phyloP scores from a whole-genome alignment of 1,140 invertebrate genomes.

The Chironomus tepperi region DNA sequence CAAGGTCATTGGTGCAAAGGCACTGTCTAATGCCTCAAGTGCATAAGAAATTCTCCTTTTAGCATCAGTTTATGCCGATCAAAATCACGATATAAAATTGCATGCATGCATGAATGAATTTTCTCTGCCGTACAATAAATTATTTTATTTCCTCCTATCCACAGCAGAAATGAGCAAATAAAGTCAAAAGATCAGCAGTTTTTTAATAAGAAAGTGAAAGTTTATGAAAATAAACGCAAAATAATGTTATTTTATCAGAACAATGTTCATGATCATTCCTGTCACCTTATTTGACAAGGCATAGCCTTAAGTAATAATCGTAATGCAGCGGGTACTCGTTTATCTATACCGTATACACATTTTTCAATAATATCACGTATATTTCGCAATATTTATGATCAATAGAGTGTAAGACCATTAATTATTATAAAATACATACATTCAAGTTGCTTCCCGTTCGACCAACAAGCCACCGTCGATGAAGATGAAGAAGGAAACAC shows the following conservation, averaged over 20 bases:
- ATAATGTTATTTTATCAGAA: neutral
- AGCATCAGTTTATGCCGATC: neutral
- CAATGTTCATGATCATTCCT: neutral
- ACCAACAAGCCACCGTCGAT: neutral
- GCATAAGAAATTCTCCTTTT: neutral
- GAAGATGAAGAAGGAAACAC: too few relatives aligned
- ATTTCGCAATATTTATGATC: constrained; percentile 9
- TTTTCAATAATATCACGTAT: neutral
- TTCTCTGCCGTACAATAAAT: neutral
- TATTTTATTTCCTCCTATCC: too few relatives aligned
- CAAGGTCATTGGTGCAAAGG: neutral
- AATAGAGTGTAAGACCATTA: constrained; percentile 1
- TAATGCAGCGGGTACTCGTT: too few relatives aligned
- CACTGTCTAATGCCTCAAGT: neutral
- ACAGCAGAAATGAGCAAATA: neutral
- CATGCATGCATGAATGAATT: neutral
- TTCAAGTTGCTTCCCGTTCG: neutral
- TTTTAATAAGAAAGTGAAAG: neutral
- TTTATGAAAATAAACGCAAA: neutral
- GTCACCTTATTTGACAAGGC: neutral
- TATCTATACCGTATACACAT: neutral
- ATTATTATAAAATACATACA: neutral
- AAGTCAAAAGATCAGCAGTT: neutral
- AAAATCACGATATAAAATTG: neutral
- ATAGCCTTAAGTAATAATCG: neutral